phyloP scores from a whole-genome alignment of 2,113 vertebrate genomes.

The Elanus axillaris region DNA sequence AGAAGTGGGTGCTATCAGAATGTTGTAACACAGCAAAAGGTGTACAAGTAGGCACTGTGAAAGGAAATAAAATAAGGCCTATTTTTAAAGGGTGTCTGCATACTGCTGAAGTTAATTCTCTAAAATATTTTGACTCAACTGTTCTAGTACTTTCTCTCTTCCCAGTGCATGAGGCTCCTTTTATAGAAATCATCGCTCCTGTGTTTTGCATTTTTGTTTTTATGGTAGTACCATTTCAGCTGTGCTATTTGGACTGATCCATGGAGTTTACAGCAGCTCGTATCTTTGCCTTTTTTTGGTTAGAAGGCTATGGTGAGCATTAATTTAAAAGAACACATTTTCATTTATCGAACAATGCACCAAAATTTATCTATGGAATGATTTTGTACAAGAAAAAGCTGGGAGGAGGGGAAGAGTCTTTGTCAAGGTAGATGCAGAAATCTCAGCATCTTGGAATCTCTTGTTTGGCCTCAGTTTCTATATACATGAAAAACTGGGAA shows the following conservation, averaged over 20 bases:
- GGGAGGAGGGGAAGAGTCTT: background rate
- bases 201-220: background rate
- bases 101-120: background rate
- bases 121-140: background rate
- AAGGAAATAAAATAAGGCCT: background rate
- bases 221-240: background rate
- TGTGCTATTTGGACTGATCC: background rate
- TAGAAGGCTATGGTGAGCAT: background rate
- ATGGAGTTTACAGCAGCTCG: background rate
- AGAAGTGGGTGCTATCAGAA: background rate
- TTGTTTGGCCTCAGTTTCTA: background rate
- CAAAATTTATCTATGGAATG: background rate
- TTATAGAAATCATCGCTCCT: background rate
- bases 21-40: background rate
- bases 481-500: background rate
- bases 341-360: background rate
- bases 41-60: background rate
- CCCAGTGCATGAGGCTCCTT: background rate
- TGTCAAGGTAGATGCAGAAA: background rate
- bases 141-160: background rate
- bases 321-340: background rate
- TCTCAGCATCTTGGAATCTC: background rate
- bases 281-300: background rate
- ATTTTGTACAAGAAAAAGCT: background rate
- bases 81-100: background rate